Conservation (phyloP, 2,797 vertebrate species). For the Gouania willdenowi region DNA sequence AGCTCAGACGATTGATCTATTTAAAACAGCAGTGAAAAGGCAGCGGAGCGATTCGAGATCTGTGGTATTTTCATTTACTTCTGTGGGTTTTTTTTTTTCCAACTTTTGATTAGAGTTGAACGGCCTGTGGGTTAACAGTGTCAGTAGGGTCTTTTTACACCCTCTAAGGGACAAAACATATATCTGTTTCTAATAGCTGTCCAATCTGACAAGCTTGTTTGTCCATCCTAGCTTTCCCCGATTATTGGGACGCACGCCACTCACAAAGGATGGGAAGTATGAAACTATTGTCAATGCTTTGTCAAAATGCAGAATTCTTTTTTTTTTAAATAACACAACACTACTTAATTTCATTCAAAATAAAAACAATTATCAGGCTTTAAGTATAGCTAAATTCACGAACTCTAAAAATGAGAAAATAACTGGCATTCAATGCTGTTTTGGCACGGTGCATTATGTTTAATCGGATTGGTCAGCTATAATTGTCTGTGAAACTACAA, state of each 20-base stretch:
- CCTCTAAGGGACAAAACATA: constrained; percentile 26
- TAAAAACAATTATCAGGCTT: too few relatives aligned
- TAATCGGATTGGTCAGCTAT: too few relatives aligned
- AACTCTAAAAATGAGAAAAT: too few relatives aligned
- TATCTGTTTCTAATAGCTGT: constrained; percentile 15
- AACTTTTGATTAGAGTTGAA: constrained; percentile 54
- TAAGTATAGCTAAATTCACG: too few relatives aligned
- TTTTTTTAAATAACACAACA: too few relatives aligned
- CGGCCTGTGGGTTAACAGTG: constrained; percentile 49
- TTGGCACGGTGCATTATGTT: too few relatives aligned
- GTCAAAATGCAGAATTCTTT: too few relatives aligned
- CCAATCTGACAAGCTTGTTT: constrained; percentile 13
- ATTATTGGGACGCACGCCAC: background rate
- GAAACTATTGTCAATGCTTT: too few relatives aligned
- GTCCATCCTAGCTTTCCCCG: constrained; percentile 9
- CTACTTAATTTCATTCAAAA: too few relatives aligned
- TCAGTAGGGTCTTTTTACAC: constrained; percentile 42
- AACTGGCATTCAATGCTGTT: too few relatives aligned
- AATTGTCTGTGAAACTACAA: too few relatives aligned
- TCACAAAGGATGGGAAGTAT: constrained; percentile 10
- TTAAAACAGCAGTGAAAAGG: constrained; percentile 48
- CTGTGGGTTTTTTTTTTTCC: constrained; percentile 46
- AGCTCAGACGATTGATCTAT: constrained; percentile 59
- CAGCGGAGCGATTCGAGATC: constrained; percentile 38
- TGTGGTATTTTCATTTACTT: constrained; percentile 60